Percentiles rank a stretch among this genome's conserved stretches.
These are phyloP conservation scores for Acropternis orthonyx DNA, from an alignment of 2,797 vertebrate species.

Conservation along the genomic window DNA sequence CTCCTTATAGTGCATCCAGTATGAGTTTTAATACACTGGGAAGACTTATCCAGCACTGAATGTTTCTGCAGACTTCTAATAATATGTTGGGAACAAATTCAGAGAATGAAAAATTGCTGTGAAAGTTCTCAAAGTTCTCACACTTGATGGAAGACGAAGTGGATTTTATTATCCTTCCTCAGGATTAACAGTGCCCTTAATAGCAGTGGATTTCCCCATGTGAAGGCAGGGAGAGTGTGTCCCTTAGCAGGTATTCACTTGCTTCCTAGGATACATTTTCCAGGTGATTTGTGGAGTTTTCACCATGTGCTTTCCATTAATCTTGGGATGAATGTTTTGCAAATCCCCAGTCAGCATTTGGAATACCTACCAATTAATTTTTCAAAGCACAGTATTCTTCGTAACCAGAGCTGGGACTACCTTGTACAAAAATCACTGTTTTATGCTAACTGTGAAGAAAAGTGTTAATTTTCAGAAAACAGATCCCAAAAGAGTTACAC, in stretches of 20 bases:
- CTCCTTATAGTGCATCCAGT: not conserved
- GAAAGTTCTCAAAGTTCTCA: constrained; percentile 22
- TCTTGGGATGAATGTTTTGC: not conserved
- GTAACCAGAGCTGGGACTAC: not conserved
- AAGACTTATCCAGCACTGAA: not conserved
- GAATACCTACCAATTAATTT: not conserved
- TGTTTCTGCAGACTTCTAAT: constrained; percentile 25
- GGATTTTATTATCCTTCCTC: not conserved
- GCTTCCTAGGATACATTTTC: not conserved
- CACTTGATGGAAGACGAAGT: not conserved
- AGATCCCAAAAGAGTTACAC: not conserved
- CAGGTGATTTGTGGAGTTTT: constrained; percentile 17
- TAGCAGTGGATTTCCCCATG: not conserved
- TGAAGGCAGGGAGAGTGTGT: not conserved
- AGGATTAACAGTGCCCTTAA: not conserved
- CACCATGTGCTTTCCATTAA: constrained; percentile 10
- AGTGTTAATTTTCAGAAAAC: not conserved
- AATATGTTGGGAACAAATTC: not conserved
- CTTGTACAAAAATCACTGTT: not conserved
- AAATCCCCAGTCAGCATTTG: constrained; percentile 14
- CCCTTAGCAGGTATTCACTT: not conserved
- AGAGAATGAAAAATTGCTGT: constrained; percentile 31
- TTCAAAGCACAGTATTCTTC: not conserved
- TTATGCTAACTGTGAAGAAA: not conserved
- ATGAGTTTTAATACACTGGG: not conserved